phyloP scores from a whole-genome alignment of 2,888 invertebrate species.

The Phanerotoma sp. region DNA sequence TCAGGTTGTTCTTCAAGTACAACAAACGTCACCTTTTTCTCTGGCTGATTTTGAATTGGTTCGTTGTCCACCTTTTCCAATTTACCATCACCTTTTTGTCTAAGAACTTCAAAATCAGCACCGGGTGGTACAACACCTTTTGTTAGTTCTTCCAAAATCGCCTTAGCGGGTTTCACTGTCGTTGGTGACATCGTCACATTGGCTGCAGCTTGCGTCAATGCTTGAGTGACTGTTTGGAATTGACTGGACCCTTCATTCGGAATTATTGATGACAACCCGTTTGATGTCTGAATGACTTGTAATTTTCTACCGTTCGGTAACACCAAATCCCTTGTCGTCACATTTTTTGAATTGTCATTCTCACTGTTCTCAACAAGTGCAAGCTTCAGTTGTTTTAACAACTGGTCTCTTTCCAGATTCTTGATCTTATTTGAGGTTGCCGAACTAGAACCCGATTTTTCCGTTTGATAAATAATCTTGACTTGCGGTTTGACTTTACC shows the following conservation, averaged over 20 bases:
- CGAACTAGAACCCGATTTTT: conserved; percentile 35
- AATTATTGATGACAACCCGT: conserved; percentile 41
- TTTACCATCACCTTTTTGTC: conserved; percentile 72
- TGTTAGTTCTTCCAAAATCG: conserved; percentile 75
- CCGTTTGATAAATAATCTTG: conserved; percentile 61
- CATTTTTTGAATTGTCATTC: conserved; percentile 69
- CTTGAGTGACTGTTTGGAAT: conserved; percentile 33
- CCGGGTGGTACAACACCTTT: conserved; percentile 78
- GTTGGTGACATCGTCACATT: conserved; percentile 58
- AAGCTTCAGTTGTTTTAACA: conserved; percentile 73
- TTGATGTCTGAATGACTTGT: conserved; percentile 58
- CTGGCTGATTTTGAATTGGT: conserved; percentile 64
- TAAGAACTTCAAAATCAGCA: conserved; percentile 78
- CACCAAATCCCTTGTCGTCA: conserved; percentile 72
- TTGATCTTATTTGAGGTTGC: conserved; percentile 14
- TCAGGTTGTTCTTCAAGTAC: conserved; percentile 84
- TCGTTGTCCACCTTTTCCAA: conserved; percentile 69
- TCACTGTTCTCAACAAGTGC: conserved; percentile 70
- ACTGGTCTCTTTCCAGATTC: conserved; percentile 65
- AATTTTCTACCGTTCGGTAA: conserved; percentile 75
- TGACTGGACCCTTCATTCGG: conserved; percentile 39
- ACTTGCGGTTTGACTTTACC: conserved; percentile 47
- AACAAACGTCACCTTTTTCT: conserved; percentile 84
- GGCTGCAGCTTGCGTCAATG: conserved; percentile 50
- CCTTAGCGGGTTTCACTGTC: conserved; percentile 65